phyloP scores from a whole-genome alignment of 1,140 invertebrate species.

The Batillaria attramentaria region DNA sequence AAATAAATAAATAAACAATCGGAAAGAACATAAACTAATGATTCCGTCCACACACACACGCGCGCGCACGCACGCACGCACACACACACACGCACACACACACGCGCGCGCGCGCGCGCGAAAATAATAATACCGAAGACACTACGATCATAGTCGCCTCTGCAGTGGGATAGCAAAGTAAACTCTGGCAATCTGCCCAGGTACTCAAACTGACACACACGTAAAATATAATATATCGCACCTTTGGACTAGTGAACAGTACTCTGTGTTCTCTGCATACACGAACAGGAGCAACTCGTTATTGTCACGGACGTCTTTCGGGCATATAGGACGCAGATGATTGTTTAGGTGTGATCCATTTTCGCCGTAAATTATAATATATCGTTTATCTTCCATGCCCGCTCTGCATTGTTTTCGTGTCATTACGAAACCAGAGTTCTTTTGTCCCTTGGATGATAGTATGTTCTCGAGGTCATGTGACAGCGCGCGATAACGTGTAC shows the following conservation, averaged over 20 bases:
- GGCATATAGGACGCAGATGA: too few relatives aligned
- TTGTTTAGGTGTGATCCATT: too few relatives aligned
- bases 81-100: background rate
- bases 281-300: background rate
- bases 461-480: too few relatives aligned
- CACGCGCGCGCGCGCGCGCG: background rate
- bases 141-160: background rate
- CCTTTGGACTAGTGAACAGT: background rate
- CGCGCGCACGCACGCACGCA: constrained; percentile 4
- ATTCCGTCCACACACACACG: background rate
- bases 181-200: background rate
- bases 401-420: too few relatives aligned
- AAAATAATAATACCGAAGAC: background rate
- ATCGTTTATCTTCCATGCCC: too few relatives aligned
- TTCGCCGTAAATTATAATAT: too few relatives aligned
- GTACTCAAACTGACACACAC: background rate
- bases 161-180: background rate
- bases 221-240: background rate
- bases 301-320: too few relatives aligned
- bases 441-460: too few relatives aligned
- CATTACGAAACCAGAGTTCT: too few relatives aligned
- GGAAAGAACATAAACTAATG: background rate
- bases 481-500: too few relatives aligned
- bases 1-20: background rate
- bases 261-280: background rate